Evolutionary conservation across 2,113 vertebrate species (phyloP).

Genomic region (Planiliza haematocheilus): DNA sequence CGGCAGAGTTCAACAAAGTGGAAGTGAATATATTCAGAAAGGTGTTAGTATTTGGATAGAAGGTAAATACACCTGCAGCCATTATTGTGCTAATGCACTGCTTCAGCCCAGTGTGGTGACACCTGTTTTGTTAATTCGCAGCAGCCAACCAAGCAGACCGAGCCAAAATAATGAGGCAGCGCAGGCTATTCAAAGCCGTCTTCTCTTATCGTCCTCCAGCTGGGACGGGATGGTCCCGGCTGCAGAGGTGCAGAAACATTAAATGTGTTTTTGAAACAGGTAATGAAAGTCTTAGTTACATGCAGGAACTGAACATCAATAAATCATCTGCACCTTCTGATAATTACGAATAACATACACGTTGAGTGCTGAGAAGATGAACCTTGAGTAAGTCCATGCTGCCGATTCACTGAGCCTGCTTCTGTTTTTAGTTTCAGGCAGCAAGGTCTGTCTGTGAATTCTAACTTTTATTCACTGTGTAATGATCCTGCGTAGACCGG

Average conservation of each 20-base stretch:
- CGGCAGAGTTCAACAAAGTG: conserved; percentile 27
- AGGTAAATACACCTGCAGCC: conserved; percentile 73
- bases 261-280: conserved; percentile 38
- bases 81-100: conserved; percentile 73
- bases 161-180: conserved; percentile 52
- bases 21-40: conserved; percentile 46
- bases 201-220: conserved; percentile 27
- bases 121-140: conserved; percentile 49
- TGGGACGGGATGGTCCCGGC: conserved; percentile 28
- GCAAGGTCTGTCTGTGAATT: too few relatives aligned
- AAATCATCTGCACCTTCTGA: conserved; percentile 18
- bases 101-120: conserved; percentile 24
- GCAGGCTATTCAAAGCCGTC: conserved; percentile 19
- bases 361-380: background rate
- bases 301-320: conserved; percentile 15
- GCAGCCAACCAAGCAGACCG: conserved; percentile 6
- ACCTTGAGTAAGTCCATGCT: too few relatives aligned
- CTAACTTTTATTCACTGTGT: too few relatives aligned
- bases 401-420: background rate
- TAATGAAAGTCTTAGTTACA: conserved; percentile 17
- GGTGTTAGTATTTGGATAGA: conserved; percentile 65
- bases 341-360: conserved; percentile 1
- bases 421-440: too few relatives aligned
- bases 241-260: conserved; percentile 6
- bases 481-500: too few relatives aligned